Percentiles rank a stretch among this genome's conserved stretches.
phyloP scores from a whole-genome alignment of 1,140 invertebrate genomes.

The Neodiprion fabricii region DNA sequence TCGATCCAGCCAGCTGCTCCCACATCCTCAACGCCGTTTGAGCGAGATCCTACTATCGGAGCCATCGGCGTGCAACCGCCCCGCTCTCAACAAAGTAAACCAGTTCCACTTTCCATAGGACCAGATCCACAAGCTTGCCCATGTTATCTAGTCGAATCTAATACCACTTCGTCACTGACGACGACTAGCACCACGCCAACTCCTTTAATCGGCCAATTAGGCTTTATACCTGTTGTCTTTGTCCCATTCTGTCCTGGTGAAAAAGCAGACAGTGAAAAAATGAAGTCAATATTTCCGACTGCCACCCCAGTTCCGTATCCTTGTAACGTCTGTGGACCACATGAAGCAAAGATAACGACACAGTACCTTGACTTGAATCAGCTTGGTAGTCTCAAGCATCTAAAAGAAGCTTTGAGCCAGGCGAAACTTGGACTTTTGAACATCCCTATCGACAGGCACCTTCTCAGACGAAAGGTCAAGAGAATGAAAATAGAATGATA shows the following conservation, averaged over 20 bases:
- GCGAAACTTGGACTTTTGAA: constrained; percentile 45
- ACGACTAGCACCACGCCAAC: constrained; percentile 30
- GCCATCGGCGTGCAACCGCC: constrained; percentile 45
- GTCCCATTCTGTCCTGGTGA: constrained; percentile 66
- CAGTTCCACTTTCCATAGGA: constrained; percentile 43
- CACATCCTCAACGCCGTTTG: constrained; percentile 8
- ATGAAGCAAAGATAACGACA: constrained; percentile 26
- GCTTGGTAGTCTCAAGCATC: constrained; percentile 39
- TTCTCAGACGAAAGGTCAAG: constrained; percentile 29
- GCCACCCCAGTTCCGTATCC: constrained; percentile 60
- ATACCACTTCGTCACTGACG: constrained; percentile 29
- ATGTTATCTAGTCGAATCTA: constrained; percentile 45
- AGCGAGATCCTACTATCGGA: constrained; percentile 25
- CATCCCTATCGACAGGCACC: constrained; percentile 33
- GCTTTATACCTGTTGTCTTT: constrained; percentile 68
- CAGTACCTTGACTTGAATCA: constrained; percentile 36
- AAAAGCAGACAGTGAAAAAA: constrained; percentile 51
- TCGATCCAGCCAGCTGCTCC: not conserved
- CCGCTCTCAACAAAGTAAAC: constrained; percentile 35
- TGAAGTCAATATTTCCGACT: constrained; percentile 64
- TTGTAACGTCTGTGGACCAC: constrained; percentile 38
- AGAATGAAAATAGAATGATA: constrained; percentile 28
- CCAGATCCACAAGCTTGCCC: constrained; percentile 47
- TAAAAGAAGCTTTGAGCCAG: constrained; percentile 35
- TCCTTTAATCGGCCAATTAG: constrained; percentile 48